Evolutionary conservation across 2,797 vertebrate species (phyloP).

Genomic region (Diceros bicornis): DNA sequence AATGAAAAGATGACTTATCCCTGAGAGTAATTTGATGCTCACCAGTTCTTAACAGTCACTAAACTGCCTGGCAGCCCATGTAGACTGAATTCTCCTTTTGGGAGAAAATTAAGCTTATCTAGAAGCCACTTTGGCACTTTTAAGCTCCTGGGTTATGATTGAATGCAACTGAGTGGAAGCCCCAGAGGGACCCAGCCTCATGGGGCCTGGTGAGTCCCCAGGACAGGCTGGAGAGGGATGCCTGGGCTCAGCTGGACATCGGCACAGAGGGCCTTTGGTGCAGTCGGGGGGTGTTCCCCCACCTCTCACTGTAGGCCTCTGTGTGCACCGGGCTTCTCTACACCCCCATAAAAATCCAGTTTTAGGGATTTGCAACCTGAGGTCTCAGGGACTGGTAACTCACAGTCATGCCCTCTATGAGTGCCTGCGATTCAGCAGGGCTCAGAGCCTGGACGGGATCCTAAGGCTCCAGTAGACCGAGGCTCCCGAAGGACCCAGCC

Average conservation of each 20-base stretch:
- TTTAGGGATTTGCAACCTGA: neutral
- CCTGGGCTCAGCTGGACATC: neutral
- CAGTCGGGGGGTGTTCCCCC: neutral
- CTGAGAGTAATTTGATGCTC: neutral
- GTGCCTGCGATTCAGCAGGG: neutral
- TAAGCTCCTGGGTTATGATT: neutral
- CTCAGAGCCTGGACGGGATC: no score
- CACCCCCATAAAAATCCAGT: neutral
- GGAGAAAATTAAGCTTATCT: neutral
- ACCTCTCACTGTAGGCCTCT: neutral
- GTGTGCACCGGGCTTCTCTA: neutral
- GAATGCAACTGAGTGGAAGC: neutral
- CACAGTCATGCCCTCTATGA: neutral
- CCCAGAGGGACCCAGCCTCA: neutral
- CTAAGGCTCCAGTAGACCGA: neutral
- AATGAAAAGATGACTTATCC: neutral
- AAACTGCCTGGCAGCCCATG: neutral
- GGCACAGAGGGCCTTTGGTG: neutral
- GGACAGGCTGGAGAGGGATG: neutral
- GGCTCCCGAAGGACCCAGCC: accelerated
- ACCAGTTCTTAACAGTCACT: neutral
- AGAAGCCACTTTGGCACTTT: accelerated
- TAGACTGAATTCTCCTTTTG: neutral
- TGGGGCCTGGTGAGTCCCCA: neutral
- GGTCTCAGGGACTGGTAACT: neutral